Evolutionary conservation across 2,888 invertebrate species (phyloP).

Genomic region (Trachelus tabidus): DNA sequence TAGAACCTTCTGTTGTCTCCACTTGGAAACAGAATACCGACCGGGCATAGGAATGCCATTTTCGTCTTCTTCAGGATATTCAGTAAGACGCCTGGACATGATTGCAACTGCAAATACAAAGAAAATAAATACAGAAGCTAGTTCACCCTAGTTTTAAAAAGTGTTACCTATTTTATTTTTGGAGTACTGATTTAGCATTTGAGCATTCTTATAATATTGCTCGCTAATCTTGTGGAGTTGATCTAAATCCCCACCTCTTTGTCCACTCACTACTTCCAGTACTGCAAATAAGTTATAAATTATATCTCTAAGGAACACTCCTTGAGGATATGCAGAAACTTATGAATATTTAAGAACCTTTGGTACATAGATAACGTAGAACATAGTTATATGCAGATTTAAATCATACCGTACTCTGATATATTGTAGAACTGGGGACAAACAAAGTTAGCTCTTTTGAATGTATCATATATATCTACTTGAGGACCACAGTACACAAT

Average conservation of each 20-base stretch:
- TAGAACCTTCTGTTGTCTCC: constrained; percentile 67
- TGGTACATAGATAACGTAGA: neutral
- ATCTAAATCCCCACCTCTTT: constrained; percentile 67
- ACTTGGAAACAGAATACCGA: constrained; percentile 55
- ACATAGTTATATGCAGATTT: neutral
- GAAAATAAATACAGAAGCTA: neutral
- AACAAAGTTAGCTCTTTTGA: constrained; percentile 71
- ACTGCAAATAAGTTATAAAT: constrained; percentile 63
- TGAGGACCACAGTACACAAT: constrained; percentile 77
- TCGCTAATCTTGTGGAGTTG: constrained; percentile 47
- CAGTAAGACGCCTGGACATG: neutral
- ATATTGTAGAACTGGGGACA: constrained; percentile 85
- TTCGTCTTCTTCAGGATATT: constrained; percentile 2
- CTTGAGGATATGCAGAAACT: neutral
- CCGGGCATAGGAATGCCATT: constrained; percentile 10
- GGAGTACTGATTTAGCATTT: neutral
- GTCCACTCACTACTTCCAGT: constrained; percentile 73
- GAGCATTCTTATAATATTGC: constrained; percentile 9
- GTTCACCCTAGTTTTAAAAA: neutral
- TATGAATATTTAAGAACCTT: neutral
- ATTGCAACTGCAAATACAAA: neutral
- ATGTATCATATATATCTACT: constrained; percentile 70
- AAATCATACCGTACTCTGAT: constrained; percentile 76
- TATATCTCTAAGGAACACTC: neutral
- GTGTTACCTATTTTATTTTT: constrained; percentile 13